phyloP scores from a whole-genome alignment of 2,113 vertebrate genomes.

The Ursus arctos region DNA sequence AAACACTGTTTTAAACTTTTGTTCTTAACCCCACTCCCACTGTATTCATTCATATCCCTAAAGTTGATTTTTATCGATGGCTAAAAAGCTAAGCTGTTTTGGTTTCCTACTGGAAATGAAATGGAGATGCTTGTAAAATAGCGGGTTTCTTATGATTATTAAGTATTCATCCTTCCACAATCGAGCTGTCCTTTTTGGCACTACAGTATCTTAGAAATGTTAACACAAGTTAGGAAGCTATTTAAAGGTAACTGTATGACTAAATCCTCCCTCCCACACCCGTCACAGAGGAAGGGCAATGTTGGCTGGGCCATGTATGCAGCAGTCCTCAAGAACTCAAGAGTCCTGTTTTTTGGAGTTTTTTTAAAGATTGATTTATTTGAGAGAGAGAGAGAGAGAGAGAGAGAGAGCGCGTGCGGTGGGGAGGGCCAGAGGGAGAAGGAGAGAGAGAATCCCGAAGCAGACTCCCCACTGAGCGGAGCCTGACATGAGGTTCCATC shows the following conservation, averaged over 20 bases:
- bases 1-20: background rate
- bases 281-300: rapidly evolving
- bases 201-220: background rate
- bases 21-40: background rate
- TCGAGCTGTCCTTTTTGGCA: background rate
- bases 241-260: background rate
- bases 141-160: background rate
- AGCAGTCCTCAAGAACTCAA: background rate
- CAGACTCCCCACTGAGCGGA: background rate
- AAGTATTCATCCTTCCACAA: background rate
- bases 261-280: background rate
- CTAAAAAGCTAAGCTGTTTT: background rate
- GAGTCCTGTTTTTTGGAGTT: background rate
- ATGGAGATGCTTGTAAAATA: background rate
- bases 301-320: background rate
- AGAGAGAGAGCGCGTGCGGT: background rate
- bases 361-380: background rate
- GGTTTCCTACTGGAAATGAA: background rate
- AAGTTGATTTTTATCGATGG: background rate
- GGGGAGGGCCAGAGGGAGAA: background rate
- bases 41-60: background rate
- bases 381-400: background rate
- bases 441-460: background rate
- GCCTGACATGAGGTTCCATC: background rate
- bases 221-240: background rate